Evolutionary conservation across 1,140 invertebrate genomes (phyloP).

Genomic region (Triops cancriformis): DNA sequence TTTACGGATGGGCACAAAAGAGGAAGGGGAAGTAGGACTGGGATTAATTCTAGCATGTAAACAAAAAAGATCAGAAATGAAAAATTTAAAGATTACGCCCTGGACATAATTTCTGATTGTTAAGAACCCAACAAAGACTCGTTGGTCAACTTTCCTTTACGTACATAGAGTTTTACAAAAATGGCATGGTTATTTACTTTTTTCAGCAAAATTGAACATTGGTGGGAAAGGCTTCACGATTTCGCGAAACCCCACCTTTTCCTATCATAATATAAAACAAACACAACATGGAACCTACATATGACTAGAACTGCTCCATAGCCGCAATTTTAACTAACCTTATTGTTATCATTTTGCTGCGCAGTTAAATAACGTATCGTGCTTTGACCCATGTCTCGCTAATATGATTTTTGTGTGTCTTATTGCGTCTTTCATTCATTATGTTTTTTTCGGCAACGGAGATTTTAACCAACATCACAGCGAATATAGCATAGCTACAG

Average conservation of each 20-base stretch:
- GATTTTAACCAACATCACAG: conserved; percentile 4
- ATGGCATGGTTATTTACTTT: conserved; percentile 4
- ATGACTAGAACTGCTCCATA: conserved; percentile 10
- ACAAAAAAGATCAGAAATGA: not conserved
- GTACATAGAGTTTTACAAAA: conserved; percentile 3
- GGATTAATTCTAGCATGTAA: not conserved
- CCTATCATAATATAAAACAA: not conserved
- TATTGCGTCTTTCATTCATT: not conserved
- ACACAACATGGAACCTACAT: conserved; percentile 9
- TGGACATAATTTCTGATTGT: not conserved
- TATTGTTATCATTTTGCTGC: not conserved
- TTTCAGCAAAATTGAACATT: not conserved
- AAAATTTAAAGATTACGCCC: not conserved
- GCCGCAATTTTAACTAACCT: conserved; percentile 8
- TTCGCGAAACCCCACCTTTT: not conserved
- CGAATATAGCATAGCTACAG: not conserved
- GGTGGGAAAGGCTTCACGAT: not conserved
- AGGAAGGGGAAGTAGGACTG: not conserved
- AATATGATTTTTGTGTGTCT: not conserved
- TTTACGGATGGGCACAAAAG: not conserved
- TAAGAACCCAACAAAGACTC: conserved; percentile 11
- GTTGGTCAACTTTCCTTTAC: conserved; percentile 7
- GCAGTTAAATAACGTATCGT: conserved; percentile 2
- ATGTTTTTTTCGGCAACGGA: not conserved
- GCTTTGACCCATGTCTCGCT: not conserved